A percentile compares a stretch with the other conserved stretches of the same genome.
Conservation (phyloP, 2,888 invertebrate genomes). For the Sylvicola fuscatus region DNA sequence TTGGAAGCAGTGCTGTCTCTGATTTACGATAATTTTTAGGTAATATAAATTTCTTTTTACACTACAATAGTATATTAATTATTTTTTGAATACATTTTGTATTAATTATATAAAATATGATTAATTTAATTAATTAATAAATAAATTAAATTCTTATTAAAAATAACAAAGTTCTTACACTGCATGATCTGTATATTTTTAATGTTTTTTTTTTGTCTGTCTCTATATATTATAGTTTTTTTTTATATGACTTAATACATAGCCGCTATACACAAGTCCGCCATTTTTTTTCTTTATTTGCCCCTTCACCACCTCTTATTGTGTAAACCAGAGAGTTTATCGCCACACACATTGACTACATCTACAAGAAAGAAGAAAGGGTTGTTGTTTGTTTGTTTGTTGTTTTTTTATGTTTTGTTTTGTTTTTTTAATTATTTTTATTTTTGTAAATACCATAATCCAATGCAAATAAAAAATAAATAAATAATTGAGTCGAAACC, state of each 20-base stretch:
- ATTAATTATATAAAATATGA: no score
- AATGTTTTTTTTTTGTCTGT: neutral
- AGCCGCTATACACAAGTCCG: conserved; percentile 3
- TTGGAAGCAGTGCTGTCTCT: no score
- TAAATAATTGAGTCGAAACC: no score
- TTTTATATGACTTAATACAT: conserved; percentile 1
- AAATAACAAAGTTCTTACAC: no score
- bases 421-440: neutral
- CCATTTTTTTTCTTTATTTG: conserved; percentile 1
- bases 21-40: no score
- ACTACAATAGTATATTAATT: no score
- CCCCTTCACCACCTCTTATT: conserved; percentile 2
- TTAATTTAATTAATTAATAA: no score
- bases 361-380: conserved; percentile 37
- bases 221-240: neutral
- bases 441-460: neutral
- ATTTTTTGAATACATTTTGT: no score
- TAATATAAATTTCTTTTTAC: no score
- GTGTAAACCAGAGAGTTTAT: conserved; percentile 32
- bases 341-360: conserved; percentile 78
- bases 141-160: no score
- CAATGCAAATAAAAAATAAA: neutral
- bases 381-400: conserved; percentile 1
- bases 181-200: neutral
- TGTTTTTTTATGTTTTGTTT: neutral